These are phyloP conservation scores for Blastobasis adustella DNA, from an alignment of 2,888 invertebrate genomes.

Conservation along the genomic window DNA sequence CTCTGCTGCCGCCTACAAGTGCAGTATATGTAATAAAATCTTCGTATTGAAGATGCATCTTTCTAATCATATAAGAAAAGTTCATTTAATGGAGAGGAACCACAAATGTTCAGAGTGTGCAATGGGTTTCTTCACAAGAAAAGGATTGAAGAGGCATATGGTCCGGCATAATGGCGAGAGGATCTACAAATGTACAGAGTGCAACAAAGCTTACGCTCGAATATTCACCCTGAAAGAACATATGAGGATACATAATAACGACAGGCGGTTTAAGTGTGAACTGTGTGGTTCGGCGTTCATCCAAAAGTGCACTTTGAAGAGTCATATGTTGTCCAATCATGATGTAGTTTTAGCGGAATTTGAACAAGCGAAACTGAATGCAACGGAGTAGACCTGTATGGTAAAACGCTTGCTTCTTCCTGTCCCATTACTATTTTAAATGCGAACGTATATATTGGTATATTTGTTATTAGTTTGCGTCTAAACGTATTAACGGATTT, in stretches of 20 bases:
- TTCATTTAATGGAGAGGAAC: not conserved
- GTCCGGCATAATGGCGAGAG: not conserved
- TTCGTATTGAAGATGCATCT: not conserved
- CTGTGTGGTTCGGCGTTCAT: constrained; percentile 23
- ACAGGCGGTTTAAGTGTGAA: constrained; percentile 20
- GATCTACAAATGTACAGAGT: not conserved
- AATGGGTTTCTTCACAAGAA: not conserved
- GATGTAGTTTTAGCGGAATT: too few species aligned
- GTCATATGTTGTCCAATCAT: constrained; percentile 19
- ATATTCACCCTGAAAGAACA: not conserved
- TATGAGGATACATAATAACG: not conserved
- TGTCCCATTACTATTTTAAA: too few species aligned
- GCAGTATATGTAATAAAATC: not conserved
- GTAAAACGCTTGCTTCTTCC: too few species aligned
- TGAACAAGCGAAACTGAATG: too few species aligned
- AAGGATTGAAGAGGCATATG: not conserved
- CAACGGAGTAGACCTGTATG: too few species aligned
- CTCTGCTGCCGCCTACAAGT: not conserved
- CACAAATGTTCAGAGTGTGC: not conserved
- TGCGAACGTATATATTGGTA: too few species aligned
- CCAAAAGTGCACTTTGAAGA: constrained; percentile 23
- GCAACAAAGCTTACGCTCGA: not conserved
- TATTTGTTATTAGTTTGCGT: too few species aligned
- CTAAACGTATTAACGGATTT: too few species aligned
- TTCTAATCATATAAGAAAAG: not conserved